Base-by-base conservation (phyloP, 2,888 invertebrate species). In the Xestobium rufovillosum region DNA sequence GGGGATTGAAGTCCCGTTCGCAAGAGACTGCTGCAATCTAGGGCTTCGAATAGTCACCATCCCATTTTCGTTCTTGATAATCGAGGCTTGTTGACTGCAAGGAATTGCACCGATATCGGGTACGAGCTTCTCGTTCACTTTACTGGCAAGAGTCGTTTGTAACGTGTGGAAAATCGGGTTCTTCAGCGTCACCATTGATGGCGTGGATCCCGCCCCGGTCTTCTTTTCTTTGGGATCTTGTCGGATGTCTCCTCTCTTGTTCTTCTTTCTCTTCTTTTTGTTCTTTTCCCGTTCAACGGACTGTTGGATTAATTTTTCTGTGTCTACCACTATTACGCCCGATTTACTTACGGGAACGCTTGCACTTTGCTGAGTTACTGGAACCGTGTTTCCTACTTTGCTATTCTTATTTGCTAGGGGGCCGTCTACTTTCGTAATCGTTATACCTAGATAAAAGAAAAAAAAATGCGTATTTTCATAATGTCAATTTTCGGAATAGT, bases 1-100 rank as follows among this genome's bases (percentile, higher is more conserved):
- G 3, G 55, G 49, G 39, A 58, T 51, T 23, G 45, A 40, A 26
- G 49, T 35, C 29, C 47, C 53, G 19, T 49, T 49, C 34, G 47
- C 45, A 29, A 49, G 45, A 3, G 52, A 48, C 27, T 51, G 51
- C 26, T 53, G 49, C 61, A 80, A 69, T 0, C 78, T 58, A 0
- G 86, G 86, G 62, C 85, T 86, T 8, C 87, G 68, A 32, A 87
- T 88, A 0, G 87, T 87, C 41, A 84, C 87, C 85, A 87, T 87
- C 6, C 85, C 85, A 52, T 80, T 78, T 42, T 78, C 80, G 45
- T 76, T 77, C 49, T 77, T 79, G 49, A 79, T 78, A 43, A 80
- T 80, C 3, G 79, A 75, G 2, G 78, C 77, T 33, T 77, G 78
- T 37, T 75, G 74, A 42, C 67, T 65, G 51, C 63, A 65, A 14